phyloP scores from a whole-genome alignment of 1,140 invertebrate genomes.

The Bactericera cockerelli region DNA sequence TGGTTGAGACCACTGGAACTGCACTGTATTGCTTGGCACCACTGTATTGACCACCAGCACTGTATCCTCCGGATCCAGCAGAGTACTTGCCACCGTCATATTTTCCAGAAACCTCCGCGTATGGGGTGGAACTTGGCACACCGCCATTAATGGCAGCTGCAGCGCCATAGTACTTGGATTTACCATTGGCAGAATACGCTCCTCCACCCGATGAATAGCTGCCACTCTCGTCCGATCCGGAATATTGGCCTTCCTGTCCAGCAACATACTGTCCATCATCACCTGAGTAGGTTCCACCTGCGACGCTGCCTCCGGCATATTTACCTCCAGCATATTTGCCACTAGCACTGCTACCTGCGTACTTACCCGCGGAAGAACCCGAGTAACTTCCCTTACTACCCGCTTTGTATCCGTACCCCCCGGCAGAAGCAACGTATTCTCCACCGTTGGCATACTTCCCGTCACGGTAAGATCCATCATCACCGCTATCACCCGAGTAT shows the following conservation, averaged over 20 bases:
- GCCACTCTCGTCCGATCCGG: conserved; percentile 10
- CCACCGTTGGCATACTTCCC: conserved; percentile 9
- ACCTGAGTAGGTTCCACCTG: conserved; percentile 8
- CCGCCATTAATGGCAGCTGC: background rate
- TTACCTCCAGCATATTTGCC: conserved; percentile 14
- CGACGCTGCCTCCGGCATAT: conserved; percentile 13
- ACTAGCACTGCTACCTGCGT: conserved; percentile 13
- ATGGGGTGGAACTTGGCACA: background rate
- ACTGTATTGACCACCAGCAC: background rate
- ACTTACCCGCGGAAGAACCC: background rate
- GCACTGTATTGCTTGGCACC: background rate
- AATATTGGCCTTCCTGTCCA: conserved; percentile 14
- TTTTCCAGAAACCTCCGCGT: conserved; percentile 3
- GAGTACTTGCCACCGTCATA: conserved; percentile 1
- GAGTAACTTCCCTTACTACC: background rate
- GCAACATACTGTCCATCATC: conserved; percentile 11
- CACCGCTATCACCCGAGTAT: conserved; percentile 21
- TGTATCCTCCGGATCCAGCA: background rate
- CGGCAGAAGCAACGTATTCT: conserved; percentile 12
- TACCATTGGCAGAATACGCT: conserved; percentile 2
- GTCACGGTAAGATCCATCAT: conserved; percentile 18
- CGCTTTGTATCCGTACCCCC: conserved; percentile 16
- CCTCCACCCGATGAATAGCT: conserved; percentile 11
- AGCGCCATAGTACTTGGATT: background rate
- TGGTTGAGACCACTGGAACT: background rate